A percentile compares a stretch with the other conserved stretches of the same genome.
These are phyloP conservation scores for Ceratina japonica DNA, from an alignment of 1,140 invertebrate genomes.

Conservation along the genomic window DNA sequence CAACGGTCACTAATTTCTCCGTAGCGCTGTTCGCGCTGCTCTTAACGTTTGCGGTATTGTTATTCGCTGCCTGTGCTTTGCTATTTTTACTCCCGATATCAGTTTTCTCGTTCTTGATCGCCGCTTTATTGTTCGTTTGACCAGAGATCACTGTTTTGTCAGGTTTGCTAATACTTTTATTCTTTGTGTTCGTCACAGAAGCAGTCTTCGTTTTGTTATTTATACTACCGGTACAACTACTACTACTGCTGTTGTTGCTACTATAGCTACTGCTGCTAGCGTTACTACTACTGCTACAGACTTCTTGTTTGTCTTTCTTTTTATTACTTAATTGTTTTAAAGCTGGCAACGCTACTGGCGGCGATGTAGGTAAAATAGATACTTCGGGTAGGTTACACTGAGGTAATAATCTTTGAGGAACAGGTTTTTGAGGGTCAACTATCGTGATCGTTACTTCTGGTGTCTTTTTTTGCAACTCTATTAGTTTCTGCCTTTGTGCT, in stretches of 20 bases:
- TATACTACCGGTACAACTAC: constrained; percentile 53
- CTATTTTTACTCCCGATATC: constrained; percentile 42
- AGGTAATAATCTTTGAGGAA: constrained; percentile 67
- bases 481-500: constrained; percentile 75
- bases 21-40: constrained; percentile 3
- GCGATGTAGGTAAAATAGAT: constrained; percentile 73
- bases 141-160: constrained; percentile 41
- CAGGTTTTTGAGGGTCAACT: constrained; percentile 75
- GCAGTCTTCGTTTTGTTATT: constrained; percentile 56
- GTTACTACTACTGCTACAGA: constrained; percentile 54
- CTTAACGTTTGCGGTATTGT: constrained; percentile 29
- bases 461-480: constrained; percentile 78
- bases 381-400: constrained; percentile 75
- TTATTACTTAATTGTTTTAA: constrained; percentile 62
- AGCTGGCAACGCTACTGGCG: constrained; percentile 40
- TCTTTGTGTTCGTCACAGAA: constrained; percentile 53
- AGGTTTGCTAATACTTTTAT: constrained; percentile 49
- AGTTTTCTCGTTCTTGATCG: constrained; percentile 49
- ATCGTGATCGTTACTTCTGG: constrained; percentile 79
- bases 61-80: constrained; percentile 28
- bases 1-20: constrained; percentile 28
- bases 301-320: constrained; percentile 68
- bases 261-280: constrained; percentile 42
- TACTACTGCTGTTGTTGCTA: constrained; percentile 45
- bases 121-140: constrained; percentile 56